Conservation (phyloP, 2,888 invertebrate genomes). For the Plagiodera versicolora region DNA sequence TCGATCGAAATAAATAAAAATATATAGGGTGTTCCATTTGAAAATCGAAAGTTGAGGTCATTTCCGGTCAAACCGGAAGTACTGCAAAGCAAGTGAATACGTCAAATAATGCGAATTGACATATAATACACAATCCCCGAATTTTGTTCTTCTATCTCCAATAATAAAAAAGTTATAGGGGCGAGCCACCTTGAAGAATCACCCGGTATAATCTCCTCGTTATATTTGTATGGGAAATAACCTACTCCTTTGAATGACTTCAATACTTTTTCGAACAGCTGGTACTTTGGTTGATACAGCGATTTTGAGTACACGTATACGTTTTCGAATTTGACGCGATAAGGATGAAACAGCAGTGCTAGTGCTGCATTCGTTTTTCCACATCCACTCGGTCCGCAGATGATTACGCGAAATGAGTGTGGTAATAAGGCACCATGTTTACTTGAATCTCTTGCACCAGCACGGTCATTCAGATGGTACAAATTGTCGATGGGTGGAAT, state of each 20-base stretch:
- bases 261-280: constrained; percentile 12
- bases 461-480: neutral
- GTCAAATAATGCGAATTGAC: too few relatives aligned
- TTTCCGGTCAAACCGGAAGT: too few relatives aligned
- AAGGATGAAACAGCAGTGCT: constrained; percentile 16
- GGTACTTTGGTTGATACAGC: constrained; percentile 19
- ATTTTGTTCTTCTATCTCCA: too few relatives aligned
- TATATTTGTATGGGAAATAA: constrained; percentile 19
- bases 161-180: too few relatives aligned
- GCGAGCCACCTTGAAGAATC: too few relatives aligned
- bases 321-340: constrained; percentile 23
- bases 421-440: constrained; percentile 22
- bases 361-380: constrained; percentile 25
- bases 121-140: too few relatives aligned
- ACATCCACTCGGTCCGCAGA: constrained; percentile 20
- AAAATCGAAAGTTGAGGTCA: too few relatives aligned
- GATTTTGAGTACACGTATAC: constrained; percentile 24
- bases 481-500: neutral
- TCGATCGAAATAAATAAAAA: too few relatives aligned
- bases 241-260: constrained; percentile 14
- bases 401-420: constrained; percentile 14
- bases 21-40: too few relatives aligned
- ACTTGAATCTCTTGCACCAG: neutral
- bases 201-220: too few relatives aligned
- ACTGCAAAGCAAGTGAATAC: too few relatives aligned